These are phyloP conservation scores for Muscidifurax raptorellus DNA, from an alignment of 1,140 invertebrate genomes.

Conservation along the genomic window DNA sequence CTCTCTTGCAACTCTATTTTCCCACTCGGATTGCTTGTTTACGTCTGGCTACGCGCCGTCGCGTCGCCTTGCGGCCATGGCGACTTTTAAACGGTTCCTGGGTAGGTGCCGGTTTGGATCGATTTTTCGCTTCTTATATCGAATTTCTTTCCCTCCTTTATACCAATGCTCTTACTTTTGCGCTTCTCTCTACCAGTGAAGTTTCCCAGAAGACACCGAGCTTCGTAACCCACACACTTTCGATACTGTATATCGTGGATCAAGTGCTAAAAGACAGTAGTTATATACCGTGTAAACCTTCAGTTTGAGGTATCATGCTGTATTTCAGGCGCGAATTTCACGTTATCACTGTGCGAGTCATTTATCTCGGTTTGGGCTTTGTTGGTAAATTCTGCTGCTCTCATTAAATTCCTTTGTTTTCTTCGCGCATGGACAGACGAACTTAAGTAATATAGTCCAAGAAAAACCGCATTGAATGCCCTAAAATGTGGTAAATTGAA, in stretches of 20 bases:
- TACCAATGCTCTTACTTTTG: neutral
- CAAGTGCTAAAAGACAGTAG: neutral
- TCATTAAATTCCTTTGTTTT: too few relatives aligned
- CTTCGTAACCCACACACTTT: neutral
- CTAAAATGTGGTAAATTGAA: too few relatives aligned
- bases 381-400: too few relatives aligned
- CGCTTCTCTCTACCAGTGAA: neutral
- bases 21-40: slow-evolving; percentile 56
- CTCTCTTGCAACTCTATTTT: slow-evolving; percentile 51
- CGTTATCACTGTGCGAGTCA: neutral
- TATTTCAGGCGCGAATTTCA: neutral
- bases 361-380: neutral
- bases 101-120: neutral
- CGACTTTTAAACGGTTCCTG: slow-evolving; percentile 25
- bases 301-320: neutral
- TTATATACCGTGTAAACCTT: neutral
- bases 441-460: too few relatives aligned
- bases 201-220: neutral
- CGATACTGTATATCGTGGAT: neutral
- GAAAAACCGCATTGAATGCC: too few relatives aligned
- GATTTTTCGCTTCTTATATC: slow-evolving; percentile 6
- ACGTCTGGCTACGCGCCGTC: neutral
- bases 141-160: slow-evolving; percentile 7
- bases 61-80: too few relatives aligned
- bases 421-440: too few relatives aligned